Conservation (phyloP, 2,113 vertebrate genomes). For the Onychorhynchus coronatus region DNA sequence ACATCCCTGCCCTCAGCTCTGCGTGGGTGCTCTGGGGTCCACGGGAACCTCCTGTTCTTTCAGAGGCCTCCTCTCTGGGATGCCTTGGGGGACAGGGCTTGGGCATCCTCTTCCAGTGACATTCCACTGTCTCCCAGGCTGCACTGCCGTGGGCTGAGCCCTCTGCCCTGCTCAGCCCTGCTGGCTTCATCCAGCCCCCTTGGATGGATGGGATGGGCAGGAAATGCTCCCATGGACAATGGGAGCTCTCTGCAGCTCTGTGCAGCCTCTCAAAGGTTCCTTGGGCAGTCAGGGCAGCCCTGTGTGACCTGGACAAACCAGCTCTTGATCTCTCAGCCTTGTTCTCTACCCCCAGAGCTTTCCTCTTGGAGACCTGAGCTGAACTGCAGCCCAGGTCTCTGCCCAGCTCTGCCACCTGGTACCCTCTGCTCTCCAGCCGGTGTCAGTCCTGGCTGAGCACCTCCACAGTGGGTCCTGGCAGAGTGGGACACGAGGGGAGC, state of each 20-base stretch:
- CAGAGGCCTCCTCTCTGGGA: accelerated
- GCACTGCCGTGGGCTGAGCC: neutral
- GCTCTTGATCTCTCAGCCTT: neutral
- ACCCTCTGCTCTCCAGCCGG: neutral
- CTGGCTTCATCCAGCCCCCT: neutral
- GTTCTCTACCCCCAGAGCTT: neutral
- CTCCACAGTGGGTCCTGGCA: neutral
- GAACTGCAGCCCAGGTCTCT: neutral
- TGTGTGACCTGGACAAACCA: neutral
- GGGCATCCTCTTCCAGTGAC: neutral
- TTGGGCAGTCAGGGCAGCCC: neutral
- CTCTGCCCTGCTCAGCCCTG: neutral
- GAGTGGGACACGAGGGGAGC: neutral
- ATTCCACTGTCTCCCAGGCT: neutral
- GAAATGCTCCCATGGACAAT: neutral
- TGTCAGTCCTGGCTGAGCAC: neutral
- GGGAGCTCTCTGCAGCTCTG: too few relatives aligned
- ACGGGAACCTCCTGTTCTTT: neutral
- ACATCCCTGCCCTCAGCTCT: neutral
- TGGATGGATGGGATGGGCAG: neutral
- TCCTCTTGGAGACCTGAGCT: neutral
- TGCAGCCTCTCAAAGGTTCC: neutral
- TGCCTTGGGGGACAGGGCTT: neutral
- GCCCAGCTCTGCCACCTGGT: neutral
- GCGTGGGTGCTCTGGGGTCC: neutral